Evolutionary conservation across 1,140 invertebrate genomes (phyloP).

Genomic region (Amyelois transitella): DNA sequence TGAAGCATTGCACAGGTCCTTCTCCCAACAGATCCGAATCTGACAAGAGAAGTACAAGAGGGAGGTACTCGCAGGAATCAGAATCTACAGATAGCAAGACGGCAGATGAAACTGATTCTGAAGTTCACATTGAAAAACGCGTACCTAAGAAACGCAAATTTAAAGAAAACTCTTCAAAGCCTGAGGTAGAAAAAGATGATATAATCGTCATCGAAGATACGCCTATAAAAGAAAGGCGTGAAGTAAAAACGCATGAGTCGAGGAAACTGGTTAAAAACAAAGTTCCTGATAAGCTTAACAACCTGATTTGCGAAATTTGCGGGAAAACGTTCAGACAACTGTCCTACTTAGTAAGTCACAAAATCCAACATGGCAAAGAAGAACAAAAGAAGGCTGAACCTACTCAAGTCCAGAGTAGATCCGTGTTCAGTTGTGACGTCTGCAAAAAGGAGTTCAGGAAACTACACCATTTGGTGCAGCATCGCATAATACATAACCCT

Average conservation of each 20-base stretch:
- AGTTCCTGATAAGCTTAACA: slow-evolving; percentile 23
- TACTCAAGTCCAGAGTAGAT: slow-evolving; percentile 23
- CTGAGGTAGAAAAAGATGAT: slow-evolving; percentile 26
- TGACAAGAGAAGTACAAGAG: slow-evolving; percentile 44
- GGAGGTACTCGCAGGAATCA: slow-evolving; percentile 42
- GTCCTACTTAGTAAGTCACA: slow-evolving; percentile 66
- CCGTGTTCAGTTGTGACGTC: slow-evolving; percentile 63
- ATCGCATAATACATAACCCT: slow-evolving; percentile 60
- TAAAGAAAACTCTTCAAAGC: slow-evolving; percentile 31
- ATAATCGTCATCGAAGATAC: slow-evolving; percentile 52
- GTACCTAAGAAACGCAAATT: slow-evolving; percentile 35
- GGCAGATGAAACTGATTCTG: slow-evolving; percentile 37
- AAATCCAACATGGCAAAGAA: slow-evolving; percentile 50
- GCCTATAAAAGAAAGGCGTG: slow-evolving; percentile 35
- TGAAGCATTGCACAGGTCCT: slow-evolving; percentile 69
- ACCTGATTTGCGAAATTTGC: slow-evolving; percentile 64
- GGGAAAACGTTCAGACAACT: slow-evolving; percentile 69
- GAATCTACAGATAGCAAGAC: slow-evolving; percentile 39
- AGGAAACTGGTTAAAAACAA: slow-evolving; percentile 29
- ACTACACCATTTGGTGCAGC: slow-evolving; percentile 68
- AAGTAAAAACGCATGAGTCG: slow-evolving; percentile 18
- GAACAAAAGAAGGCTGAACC: slow-evolving; percentile 35
- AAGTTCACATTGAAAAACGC: slow-evolving; percentile 27
- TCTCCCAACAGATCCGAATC: slow-evolving; percentile 60
- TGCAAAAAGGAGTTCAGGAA: slow-evolving; percentile 71